Conservation (phyloP, 2,888 invertebrate species). For the Xylocampa areola region DNA sequence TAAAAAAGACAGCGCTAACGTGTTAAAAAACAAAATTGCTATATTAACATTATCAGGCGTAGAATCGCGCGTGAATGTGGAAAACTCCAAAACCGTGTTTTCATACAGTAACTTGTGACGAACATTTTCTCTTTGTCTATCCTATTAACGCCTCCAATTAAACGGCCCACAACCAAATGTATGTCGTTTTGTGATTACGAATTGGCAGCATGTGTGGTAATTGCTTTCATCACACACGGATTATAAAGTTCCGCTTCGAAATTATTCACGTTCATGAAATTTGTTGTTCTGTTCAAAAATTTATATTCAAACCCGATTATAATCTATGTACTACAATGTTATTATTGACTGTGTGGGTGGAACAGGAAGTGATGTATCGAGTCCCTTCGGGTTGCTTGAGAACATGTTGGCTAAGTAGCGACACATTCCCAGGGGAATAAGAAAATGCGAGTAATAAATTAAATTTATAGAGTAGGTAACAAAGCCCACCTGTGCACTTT, state of each 20-base stretch:
- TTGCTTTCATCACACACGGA: constrained; percentile 51
- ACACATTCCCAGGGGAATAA: constrained; percentile 19
- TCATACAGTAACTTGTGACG: neutral
- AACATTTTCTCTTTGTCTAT: constrained; percentile 62
- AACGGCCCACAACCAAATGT: constrained; percentile 65
- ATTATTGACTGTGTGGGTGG: neutral
- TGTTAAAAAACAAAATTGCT: neutral
- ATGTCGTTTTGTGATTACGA: constrained; percentile 63
- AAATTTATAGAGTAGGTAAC: constrained; percentile 21
- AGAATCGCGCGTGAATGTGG: constrained; percentile 9
- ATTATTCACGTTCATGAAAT: constrained; percentile 2
- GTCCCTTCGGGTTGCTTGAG: constrained; percentile 34
- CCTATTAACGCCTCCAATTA: constrained; percentile 69
- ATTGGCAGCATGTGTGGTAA: constrained; percentile 59
- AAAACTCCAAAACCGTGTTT: constrained; percentile 16
- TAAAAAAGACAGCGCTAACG: neutral
- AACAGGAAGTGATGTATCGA: constrained; percentile 40
- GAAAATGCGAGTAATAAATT: constrained; percentile 34
- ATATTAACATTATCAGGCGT: constrained; percentile 15
- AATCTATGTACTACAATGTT: neutral
- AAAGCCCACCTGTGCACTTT: constrained; percentile 22
- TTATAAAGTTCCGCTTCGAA: constrained; percentile 15
- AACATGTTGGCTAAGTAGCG: constrained; percentile 36
- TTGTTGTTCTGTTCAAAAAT: neutral
- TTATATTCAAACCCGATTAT: neutral